A percentile compares a stretch with the other conserved stretches of the same genome.
These are phyloP conservation scores for Oceanodroma leucorhoa DNA, from an alignment of 2,797 vertebrate genomes.

Conservation along the genomic window DNA sequence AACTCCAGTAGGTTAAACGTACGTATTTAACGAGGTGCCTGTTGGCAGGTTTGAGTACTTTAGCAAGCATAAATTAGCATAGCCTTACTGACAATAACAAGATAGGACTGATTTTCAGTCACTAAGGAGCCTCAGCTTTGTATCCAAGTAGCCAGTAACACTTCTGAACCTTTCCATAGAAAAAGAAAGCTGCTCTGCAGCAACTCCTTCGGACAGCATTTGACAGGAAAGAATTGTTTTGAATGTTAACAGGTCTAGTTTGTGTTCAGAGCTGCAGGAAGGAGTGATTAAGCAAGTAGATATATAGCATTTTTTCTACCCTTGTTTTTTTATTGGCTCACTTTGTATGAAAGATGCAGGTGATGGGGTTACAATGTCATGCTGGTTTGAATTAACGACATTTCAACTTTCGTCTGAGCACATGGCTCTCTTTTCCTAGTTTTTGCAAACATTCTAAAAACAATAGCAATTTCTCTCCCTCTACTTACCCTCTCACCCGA, in stretches of 20 bases:
- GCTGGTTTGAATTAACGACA: constrained; percentile 32
- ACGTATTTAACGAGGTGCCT: constrained; percentile 26
- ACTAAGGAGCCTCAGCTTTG: not conserved
- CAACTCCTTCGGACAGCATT: not conserved
- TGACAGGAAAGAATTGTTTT: not conserved
- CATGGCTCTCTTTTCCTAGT: not conserved
- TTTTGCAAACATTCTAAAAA: not conserved
- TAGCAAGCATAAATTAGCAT: constrained; percentile 52
- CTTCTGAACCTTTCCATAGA: not conserved
- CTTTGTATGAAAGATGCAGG: constrained; percentile 19
- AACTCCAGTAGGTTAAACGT: constrained; percentile 30
- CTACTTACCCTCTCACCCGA: not conserved
- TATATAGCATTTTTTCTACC: not conserved
- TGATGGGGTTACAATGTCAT: not conserved
- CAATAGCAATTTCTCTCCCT: not conserved
- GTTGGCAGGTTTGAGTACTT: constrained; percentile 15
- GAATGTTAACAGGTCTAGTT: not conserved
- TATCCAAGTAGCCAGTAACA: not conserved
- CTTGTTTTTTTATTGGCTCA: not conserved
- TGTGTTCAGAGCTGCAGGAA: not conserved
- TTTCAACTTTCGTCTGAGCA: not conserved
- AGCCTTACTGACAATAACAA: constrained; percentile 11
- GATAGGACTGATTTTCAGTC: constrained; percentile 22
- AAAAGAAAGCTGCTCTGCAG: not conserved
- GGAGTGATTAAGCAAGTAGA: not conserved